Base-by-base conservation (phyloP, 2,113 vertebrate genomes). In the Neogobius melanostomus region DNA sequence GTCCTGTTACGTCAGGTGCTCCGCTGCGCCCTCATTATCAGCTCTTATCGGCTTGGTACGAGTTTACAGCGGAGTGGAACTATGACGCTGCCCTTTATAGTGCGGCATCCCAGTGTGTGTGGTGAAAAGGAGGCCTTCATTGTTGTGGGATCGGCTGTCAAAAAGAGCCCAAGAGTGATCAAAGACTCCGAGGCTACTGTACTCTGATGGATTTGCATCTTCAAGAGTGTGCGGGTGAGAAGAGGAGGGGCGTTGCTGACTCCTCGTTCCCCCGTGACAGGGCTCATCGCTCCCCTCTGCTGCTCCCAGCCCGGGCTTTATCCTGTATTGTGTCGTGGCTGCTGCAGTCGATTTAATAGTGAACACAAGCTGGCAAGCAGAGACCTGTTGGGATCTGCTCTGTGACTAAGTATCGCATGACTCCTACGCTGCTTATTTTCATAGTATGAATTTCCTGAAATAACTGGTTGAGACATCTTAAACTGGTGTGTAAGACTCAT, bases 361-460 rank as follows among this genome's bases (percentile, higher is more conserved):
- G 54, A 66, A 69, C 79, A 71, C 72, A 64, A 21, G 48, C 75
- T 10, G 52, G 74, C 90, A 70, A 88, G 91, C 68, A 63, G 49
- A 76, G 82, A 74, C 92, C 77, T 90, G 91, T 85, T 82, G 44
- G 69, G 73, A 82, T 88, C 82, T 74, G 84, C 62, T 84, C 79
- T 48, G 68, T 89, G 85, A 86, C 86, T 72, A 71, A 90, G 69
- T 80, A 81, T 76, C 81, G 77, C 53, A 88, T 85, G 78, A 80
- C 77, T 86, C 68, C 54, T 71, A 64, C 28, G 8, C 61, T 65
- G 11, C 56, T 59, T 36, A 52, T 44, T 71, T 42, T 66, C 14
- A 61, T 45, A 45, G 42, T 61, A 61, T 44, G 15, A 45, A 44
- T 61, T 45, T 61, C 42, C 42, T 44, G 59, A 43, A 61, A n/a